A percentile compares a stretch with the other conserved stretches of the same genome.
phyloP scores from a whole-genome alignment of 2,797 vertebrate genomes.

The Propithecus perrieri region DNA sequence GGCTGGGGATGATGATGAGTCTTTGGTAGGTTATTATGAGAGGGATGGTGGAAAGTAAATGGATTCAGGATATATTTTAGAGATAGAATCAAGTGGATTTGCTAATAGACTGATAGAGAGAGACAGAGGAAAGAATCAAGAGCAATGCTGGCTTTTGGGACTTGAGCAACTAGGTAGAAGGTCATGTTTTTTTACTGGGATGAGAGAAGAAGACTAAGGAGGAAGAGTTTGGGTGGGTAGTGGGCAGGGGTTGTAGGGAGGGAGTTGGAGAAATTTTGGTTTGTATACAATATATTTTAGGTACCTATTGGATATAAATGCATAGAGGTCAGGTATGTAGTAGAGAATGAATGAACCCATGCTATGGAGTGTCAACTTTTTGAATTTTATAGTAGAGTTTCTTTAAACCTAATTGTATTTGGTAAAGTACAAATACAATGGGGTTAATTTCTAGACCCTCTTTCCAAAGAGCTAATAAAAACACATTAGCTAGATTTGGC shows the following conservation, averaged over 20 bases:
- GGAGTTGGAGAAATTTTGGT: background rate
- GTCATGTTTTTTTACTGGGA: background rate
- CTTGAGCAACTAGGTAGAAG: background rate
- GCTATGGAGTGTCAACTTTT: background rate
- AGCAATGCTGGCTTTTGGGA: background rate
- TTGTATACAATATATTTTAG: background rate
- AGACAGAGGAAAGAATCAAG: background rate
- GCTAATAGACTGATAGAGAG: background rate
- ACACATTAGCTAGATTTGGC: background rate
- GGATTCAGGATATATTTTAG: background rate
- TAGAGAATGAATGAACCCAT: background rate
- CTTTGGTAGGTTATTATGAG: background rate
- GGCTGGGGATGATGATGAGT: background rate
- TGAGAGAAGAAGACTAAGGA: background rate
- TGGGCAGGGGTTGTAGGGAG: background rate
- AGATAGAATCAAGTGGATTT: background rate
- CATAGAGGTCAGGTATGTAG: background rate
- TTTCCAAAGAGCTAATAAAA: background rate
- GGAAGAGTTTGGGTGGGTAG: background rate
- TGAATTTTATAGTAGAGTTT: background rate
- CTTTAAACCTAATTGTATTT: background rate
- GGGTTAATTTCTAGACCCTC: background rate
- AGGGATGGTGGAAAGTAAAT: background rate
- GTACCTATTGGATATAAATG: background rate
- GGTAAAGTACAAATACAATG: background rate